Evolutionary conservation across 1,140 invertebrate species (phyloP).

Genomic region (Saccostrea echinata): DNA sequence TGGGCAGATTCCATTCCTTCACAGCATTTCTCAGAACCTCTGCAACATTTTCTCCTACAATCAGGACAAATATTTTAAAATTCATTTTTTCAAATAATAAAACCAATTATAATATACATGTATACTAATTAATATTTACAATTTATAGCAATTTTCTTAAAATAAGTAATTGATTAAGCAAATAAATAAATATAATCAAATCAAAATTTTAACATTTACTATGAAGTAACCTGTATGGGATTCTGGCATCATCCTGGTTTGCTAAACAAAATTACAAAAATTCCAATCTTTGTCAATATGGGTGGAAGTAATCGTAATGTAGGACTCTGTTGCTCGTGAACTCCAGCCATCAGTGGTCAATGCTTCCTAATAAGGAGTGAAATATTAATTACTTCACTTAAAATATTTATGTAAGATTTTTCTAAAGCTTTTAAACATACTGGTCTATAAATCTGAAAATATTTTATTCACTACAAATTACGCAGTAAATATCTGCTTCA

Average conservation of each 20-base stretch:
- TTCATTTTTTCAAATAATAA: not conserved
- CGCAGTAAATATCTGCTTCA: constrained; percentile 21
- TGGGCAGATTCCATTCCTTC: constrained; percentile 41
- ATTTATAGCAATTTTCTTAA: too few species aligned
- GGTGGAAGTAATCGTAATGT: constrained; percentile 36
- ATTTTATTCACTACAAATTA: not conserved
- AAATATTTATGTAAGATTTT: too few species aligned
- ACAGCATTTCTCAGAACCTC: constrained; percentile 42
- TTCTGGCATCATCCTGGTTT: constrained; percentile 47
- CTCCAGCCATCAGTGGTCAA: constrained; percentile 43
- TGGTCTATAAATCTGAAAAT: not conserved
- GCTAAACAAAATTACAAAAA: constrained; percentile 43
- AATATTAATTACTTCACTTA: not conserved
- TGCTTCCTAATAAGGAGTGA: not conserved
- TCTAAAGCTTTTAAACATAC: not conserved
- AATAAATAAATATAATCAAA: not conserved
- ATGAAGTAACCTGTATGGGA: constrained; percentile 14
- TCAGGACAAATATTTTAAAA: not conserved
- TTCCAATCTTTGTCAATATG: constrained; percentile 39
- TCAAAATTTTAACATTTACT: too few species aligned
- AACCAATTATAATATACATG: not conserved
- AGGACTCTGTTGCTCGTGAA: constrained; percentile 40
- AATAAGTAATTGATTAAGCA: too few species aligned
- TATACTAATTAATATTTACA: not conserved
- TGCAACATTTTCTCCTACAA: constrained; percentile 51